phyloP scores from a whole-genome alignment of 2,888 invertebrate species.

The Argynnis bischoffii region DNA sequence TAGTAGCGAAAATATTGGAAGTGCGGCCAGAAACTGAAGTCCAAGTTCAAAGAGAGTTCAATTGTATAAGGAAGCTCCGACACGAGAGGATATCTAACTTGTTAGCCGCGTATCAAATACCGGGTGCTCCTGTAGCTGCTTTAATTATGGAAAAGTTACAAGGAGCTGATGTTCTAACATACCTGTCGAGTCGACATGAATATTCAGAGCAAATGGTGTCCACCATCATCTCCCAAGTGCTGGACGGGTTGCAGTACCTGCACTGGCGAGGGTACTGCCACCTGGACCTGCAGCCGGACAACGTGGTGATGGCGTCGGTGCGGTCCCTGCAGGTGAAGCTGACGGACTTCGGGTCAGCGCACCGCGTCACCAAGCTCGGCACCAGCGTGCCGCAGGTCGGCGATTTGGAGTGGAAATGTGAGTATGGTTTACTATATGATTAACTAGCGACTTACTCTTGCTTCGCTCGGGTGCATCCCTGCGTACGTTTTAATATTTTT shows the following conservation, averaged over 20 bases:
- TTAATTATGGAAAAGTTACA: slow-evolving; percentile 92
- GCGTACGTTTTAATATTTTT: too few relatives aligned
- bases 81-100: slow-evolving; percentile 94
- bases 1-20: slow-evolving; percentile 93
- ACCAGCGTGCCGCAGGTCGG: slow-evolving; percentile 87
- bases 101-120: slow-evolving; percentile 87
- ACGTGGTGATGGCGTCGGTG: slow-evolving; percentile 94
- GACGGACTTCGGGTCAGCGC: slow-evolving; percentile 95
- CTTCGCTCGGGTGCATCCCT: too few relatives aligned
- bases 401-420: slow-evolving; percentile 88
- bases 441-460: too few relatives aligned
- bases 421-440: slow-evolving; percentile 36
- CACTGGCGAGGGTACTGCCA: slow-evolving; percentile 97
- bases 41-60: slow-evolving; percentile 90
- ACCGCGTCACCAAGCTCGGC: slow-evolving; percentile 90
- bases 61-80: slow-evolving; percentile 89
- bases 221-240: slow-evolving; percentile 91
- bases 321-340: slow-evolving; percentile 93
- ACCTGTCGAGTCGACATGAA: slow-evolving; percentile 92
- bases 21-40: slow-evolving; percentile 84
- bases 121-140: slow-evolving; percentile 86
- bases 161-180: slow-evolving; percentile 95
- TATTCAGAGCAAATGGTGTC: slow-evolving; percentile 97
- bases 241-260: slow-evolving; percentile 95
- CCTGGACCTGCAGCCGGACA: slow-evolving; percentile 96